Conservation (phyloP, 1,140 invertebrate species). For the Zelostemma sp. region DNA sequence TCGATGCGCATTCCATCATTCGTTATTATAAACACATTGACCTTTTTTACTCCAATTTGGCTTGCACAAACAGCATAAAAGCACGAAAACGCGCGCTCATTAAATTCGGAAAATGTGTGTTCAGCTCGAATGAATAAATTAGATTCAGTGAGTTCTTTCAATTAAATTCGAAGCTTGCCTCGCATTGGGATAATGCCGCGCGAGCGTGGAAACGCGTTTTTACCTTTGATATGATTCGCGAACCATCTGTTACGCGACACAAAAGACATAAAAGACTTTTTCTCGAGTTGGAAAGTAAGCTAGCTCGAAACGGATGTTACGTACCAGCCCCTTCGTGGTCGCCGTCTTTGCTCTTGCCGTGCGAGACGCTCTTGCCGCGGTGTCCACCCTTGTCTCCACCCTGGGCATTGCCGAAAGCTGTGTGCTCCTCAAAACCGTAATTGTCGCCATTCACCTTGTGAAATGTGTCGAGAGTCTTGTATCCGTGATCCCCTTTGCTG, state of each 20-base stretch:
- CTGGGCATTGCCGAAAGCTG: constrained; percentile 70
- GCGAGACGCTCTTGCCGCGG: constrained; percentile 44
- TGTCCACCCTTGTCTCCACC: constrained; percentile 60
- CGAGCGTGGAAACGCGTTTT: constrained; percentile 13
- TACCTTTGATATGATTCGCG: constrained; percentile 21
- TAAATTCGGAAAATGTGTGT: too few species aligned
- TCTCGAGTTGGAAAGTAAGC: constrained; percentile 19
- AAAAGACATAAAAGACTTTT: constrained; percentile 37
- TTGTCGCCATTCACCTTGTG: constrained; percentile 80
- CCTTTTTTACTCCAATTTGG: too few species aligned
- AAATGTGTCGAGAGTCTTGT: constrained; percentile 79
- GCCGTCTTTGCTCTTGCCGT: constrained; percentile 48
- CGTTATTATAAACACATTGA: too few species aligned
- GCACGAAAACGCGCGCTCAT: too few species aligned
- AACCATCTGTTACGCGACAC: constrained; percentile 32
- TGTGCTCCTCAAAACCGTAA: constrained; percentile 78
- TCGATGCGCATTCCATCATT: too few species aligned
- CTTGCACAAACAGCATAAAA: too few species aligned
- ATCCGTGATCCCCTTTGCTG: constrained; percentile 77
- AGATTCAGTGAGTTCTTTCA: neutral
- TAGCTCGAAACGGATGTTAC: constrained; percentile 26
- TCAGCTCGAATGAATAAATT: neutral
- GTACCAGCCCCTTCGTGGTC: constrained; percentile 65
- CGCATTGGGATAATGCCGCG: neutral
- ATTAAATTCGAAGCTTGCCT: neutral